Evolutionary conservation across 2,888 invertebrate species (phyloP).

Genomic region (Apamea epomidion): DNA sequence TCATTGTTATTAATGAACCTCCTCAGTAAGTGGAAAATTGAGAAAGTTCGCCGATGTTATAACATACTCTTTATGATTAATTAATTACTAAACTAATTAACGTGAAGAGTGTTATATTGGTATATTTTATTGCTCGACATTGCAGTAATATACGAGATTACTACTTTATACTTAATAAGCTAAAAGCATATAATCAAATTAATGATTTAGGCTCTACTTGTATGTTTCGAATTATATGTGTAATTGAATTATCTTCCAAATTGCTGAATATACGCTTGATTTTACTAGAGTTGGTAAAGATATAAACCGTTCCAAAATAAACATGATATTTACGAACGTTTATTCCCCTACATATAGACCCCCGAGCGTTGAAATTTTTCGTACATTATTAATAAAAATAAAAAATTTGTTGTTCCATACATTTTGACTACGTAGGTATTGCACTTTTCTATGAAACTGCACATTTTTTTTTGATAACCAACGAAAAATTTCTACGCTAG

Average conservation of each 20-base stretch:
- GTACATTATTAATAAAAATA: neutral
- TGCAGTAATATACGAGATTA: conserved; percentile 51
- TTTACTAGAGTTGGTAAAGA: neutral
- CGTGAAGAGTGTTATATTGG: conserved; percentile 52
- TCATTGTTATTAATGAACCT: conserved; percentile 56
- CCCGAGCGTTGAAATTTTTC: neutral
- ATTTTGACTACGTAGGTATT: neutral
- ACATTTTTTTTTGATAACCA: neutral
- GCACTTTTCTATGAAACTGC: neutral
- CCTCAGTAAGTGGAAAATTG: conserved; percentile 63
- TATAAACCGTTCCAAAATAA: conserved; percentile 19
- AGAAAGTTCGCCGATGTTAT: conserved; percentile 64
- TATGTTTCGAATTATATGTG: conserved; percentile 18
- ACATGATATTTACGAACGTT: neutral
- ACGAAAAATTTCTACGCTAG: neutral
- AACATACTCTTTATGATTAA: conserved; percentile 63
- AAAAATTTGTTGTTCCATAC: neutral
- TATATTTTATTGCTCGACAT: conserved; percentile 47
- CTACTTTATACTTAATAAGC: conserved; percentile 18
- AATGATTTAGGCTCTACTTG: conserved; percentile 16
- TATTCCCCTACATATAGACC: neutral
- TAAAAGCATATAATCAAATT: conserved; percentile 29
- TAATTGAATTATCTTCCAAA: conserved; percentile 20
- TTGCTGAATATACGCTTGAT: neutral
- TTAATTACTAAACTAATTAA: conserved; percentile 65